Conservation (phyloP, 2,888 invertebrate species). For the Diarsia brunnea region DNA sequence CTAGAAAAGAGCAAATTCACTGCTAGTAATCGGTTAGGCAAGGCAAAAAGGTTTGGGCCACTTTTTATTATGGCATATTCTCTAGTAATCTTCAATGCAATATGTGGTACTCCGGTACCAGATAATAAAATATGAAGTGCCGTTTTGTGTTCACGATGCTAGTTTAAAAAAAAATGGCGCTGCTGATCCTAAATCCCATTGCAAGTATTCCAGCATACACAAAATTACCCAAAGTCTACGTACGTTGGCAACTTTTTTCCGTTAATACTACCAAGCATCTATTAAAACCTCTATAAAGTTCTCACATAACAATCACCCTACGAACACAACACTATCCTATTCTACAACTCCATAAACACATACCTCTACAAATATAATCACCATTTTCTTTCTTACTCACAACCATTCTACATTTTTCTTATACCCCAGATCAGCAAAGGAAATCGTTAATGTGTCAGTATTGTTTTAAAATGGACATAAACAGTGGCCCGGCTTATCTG, state of each 20-base stretch:
- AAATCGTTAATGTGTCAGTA: conserved; percentile 54
- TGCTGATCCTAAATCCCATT: background rate
- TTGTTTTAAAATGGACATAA: conserved; percentile 56
- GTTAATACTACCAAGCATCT: background rate
- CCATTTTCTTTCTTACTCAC: conserved; percentile 14
- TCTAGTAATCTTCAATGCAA: no score
- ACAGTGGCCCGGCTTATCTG: conserved; percentile 53
- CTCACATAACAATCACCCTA: background rate
- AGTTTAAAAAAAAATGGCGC: background rate
- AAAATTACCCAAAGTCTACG: background rate
- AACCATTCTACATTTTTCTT: conserved; percentile 39
- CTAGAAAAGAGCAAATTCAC: background rate
- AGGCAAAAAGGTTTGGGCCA: rapidly evolving
- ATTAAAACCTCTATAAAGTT: background rate
- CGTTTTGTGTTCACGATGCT: no score
- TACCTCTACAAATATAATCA: background rate
- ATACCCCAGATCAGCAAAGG: conserved; percentile 40
- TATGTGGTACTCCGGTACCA: no score
- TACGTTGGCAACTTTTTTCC: background rate
- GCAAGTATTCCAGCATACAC: background rate
- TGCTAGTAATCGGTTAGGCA: background rate
- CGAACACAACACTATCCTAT: background rate
- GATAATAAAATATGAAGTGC: no score
- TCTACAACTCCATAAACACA: background rate
- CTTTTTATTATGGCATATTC: no score